phyloP scores from a whole-genome alignment of 2,888 invertebrate genomes.

The Morpho achilles region DNA sequence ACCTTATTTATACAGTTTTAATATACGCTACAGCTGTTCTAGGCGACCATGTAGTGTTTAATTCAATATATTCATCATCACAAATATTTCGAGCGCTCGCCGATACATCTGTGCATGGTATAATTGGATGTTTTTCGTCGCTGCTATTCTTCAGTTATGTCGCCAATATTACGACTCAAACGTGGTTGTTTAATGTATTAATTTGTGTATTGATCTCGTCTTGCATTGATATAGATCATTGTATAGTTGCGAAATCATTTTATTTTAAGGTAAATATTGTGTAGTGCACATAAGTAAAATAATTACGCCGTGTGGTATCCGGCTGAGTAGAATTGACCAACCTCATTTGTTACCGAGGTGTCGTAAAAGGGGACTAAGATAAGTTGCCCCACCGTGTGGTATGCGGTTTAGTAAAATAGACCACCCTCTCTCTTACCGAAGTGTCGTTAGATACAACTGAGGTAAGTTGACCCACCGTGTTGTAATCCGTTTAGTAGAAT shows the following conservation, averaged over 20 bases:
- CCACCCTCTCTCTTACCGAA: too few relatives aligned
- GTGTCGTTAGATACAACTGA: too few relatives aligned
- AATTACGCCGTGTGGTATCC: too few relatives aligned
- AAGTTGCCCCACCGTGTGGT: too few relatives aligned
- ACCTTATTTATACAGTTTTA: slow-evolving; percentile 39
- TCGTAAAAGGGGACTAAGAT: too few relatives aligned
- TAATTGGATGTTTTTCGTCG: slow-evolving; percentile 52
- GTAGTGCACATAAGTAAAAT: too few relatives aligned
- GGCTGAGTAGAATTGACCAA: too few relatives aligned
- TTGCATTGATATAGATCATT: slow-evolving; percentile 62
- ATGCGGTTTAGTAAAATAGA: too few relatives aligned
- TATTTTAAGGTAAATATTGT: slow-evolving; percentile 48
- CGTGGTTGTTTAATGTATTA: slow-evolving; percentile 39
- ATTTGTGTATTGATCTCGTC: slow-evolving; percentile 56
- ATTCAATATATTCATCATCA: slow-evolving; percentile 51
- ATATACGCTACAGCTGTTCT: slow-evolving; percentile 42
- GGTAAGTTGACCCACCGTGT: too few relatives aligned
- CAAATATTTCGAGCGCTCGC: slow-evolving; percentile 48
- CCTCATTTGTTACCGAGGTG: too few relatives aligned
- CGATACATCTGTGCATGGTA: slow-evolving; percentile 53
- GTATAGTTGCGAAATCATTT: slow-evolving; percentile 59
- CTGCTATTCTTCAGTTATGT: slow-evolving; percentile 53
- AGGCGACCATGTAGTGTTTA: slow-evolving; percentile 61
- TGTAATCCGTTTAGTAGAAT: too few relatives aligned
- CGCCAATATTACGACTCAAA: slow-evolving; percentile 34